phyloP scores from a whole-genome alignment of 2,797 vertebrate species.

The Stomatorhinus walkeri region DNA sequence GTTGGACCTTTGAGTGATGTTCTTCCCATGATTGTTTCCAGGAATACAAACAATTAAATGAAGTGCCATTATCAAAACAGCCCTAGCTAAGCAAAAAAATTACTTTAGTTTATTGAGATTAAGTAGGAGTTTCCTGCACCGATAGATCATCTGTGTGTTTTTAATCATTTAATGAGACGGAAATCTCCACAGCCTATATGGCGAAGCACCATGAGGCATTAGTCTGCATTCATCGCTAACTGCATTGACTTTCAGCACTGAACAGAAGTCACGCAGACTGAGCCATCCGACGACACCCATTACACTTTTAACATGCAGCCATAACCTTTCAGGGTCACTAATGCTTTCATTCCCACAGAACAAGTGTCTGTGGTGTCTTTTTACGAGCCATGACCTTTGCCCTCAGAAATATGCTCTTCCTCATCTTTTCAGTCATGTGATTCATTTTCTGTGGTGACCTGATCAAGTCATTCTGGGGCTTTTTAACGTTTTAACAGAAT shows the following conservation, averaged over 20 bases:
- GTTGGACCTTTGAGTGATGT: neutral
- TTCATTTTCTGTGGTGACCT: neutral
- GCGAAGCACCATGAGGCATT: neutral
- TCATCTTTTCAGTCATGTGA: neutral
- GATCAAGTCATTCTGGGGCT: neutral
- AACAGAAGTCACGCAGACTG: neutral
- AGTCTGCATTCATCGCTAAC: neutral
- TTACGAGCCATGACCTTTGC: conserved; percentile 31
- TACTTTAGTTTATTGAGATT: neutral
- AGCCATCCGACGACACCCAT: neutral
- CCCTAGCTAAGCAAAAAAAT: neutral
- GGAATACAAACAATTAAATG: neutral
- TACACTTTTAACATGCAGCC: conserved; percentile 48
- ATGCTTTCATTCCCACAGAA: conserved; percentile 24
- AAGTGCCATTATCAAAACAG: neutral
- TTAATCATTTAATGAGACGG: neutral
- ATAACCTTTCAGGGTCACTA: conserved; percentile 41
- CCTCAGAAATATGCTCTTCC: conserved; percentile 27
- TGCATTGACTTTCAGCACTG: neutral
- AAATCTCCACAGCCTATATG: neutral
- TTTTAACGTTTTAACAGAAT: conserved; percentile 33
- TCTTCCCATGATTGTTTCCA: neutral
- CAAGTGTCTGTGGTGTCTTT: conserved; percentile 29
- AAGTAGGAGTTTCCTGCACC: neutral
- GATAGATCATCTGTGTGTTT: neutral